Conservation (phyloP, 1,140 invertebrate genomes). For the Lamellibrachia luymesi region DNA sequence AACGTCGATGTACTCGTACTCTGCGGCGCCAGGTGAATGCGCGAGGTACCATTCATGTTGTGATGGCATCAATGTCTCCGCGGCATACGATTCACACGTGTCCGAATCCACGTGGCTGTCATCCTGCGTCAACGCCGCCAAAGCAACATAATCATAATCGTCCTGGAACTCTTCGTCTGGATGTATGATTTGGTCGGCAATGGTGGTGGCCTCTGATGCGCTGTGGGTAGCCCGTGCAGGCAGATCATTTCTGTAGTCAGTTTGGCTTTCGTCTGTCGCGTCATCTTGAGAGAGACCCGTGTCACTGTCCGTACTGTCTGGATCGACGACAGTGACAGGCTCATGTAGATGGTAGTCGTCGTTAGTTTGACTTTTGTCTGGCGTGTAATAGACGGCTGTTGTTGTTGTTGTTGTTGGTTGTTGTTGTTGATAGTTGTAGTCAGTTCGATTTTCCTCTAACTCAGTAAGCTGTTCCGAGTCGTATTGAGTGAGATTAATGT, state of each 20-base stretch:
- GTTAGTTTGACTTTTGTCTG: neutral
- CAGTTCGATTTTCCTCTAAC: too few relatives aligned
- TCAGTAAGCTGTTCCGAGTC: too few relatives aligned
- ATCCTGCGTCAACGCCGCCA: neutral
- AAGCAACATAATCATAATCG: too few relatives aligned
- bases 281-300: neutral
- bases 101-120: neutral
- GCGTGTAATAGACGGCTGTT: too few relatives aligned
- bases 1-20: neutral
- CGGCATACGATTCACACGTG: neutral
- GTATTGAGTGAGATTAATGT: too few relatives aligned
- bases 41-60: neutral
- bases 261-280: neutral
- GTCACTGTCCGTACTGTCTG: neutral
- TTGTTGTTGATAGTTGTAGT: too few relatives aligned
- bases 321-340: neutral
- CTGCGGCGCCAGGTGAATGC: neutral
- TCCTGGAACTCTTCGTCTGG: too few relatives aligned
- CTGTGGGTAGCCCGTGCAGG: neutral
- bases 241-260: neutral
- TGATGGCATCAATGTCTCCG: neutral
- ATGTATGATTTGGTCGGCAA: too few relatives aligned
- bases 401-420: too few relatives aligned
- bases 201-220: neutral
- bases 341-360: neutral